These are phyloP conservation scores for Nomia melanderi DNA, from an alignment of 1,140 invertebrate genomes.

Conservation along the genomic window DNA sequence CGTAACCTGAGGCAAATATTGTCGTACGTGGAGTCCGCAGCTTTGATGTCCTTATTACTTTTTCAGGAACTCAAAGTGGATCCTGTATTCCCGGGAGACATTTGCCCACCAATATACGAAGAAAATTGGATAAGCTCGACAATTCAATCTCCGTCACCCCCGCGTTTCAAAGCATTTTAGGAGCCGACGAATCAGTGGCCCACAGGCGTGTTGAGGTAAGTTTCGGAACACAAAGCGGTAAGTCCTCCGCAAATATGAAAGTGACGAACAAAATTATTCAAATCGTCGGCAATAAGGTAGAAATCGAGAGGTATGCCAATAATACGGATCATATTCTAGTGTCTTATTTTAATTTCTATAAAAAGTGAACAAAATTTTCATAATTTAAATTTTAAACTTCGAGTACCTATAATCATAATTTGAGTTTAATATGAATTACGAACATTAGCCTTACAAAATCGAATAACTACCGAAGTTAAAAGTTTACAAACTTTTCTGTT, in stretches of 20 bases:
- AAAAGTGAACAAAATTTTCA: no score
- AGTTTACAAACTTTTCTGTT: no score
- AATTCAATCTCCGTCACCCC: conserved; percentile 48
- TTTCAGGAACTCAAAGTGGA: conserved; percentile 23
- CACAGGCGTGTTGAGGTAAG: conserved; percentile 33
- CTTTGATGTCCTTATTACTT: conserved; percentile 44
- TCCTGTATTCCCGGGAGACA: conserved; percentile 30
- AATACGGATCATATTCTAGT: neutral
- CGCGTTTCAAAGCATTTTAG: conserved; percentile 30
- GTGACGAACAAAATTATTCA: neutral
- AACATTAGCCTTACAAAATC: no score
- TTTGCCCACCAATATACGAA: conserved; percentile 36
- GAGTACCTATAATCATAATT: no score
- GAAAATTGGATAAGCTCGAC: conserved; percentile 52
- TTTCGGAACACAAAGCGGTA: conserved; percentile 25
- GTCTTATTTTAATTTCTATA: no score
- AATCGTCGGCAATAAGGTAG: neutral
- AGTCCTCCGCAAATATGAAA: neutral
- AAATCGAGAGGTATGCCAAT: neutral
- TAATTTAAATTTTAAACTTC: no score
- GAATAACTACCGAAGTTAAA: no score
- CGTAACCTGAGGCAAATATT: neutral
- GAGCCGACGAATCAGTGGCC: conserved; percentile 23
- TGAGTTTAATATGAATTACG: no score
- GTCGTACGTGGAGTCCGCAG: neutral